A percentile compares a stretch with the other conserved stretches of the same genome.
Evolutionary conservation across 2,888 invertebrate genomes (phyloP).

Genomic region (Drosophila longiperda): DNA sequence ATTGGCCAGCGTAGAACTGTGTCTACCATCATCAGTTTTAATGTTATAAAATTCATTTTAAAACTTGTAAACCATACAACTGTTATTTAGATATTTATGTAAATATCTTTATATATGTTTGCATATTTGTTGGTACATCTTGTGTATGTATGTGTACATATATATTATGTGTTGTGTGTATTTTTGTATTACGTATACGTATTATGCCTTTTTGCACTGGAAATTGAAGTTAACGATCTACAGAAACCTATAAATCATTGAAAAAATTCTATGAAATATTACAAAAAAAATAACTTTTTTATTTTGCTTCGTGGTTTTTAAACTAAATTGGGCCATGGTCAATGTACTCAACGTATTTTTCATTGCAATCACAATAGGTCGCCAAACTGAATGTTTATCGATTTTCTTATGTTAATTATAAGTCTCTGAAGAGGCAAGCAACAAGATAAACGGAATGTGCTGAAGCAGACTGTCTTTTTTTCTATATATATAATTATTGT

Average conservation of each 20-base stretch:
- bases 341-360: background rate
- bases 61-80: conserved; percentile 24
- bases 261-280: conserved; percentile 16
- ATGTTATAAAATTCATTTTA: conserved; percentile 30
- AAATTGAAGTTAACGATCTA: conserved; percentile 47
- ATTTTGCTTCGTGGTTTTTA: background rate
- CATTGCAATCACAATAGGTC: background rate
- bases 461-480: background rate
- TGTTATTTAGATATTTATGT: conserved; percentile 27
- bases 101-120: conserved; percentile 5
- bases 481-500: background rate
- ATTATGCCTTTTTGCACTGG: conserved; percentile 58
- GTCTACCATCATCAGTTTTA: background rate
- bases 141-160: conserved; percentile 26
- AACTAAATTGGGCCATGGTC: background rate
- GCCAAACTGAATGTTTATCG: conserved; percentile 18
- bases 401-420: conserved; percentile 4
- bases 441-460: background rate
- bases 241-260: conserved; percentile 22
- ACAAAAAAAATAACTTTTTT: background rate
- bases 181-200: conserved; percentile 52
- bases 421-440: too few species aligned
- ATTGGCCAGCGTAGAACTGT: background rate
- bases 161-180: conserved; percentile 25
- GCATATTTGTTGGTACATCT: conserved; percentile 13